Evolutionary conservation across 2,888 invertebrate species (phyloP).

Genomic region (Gibbula magus): DNA sequence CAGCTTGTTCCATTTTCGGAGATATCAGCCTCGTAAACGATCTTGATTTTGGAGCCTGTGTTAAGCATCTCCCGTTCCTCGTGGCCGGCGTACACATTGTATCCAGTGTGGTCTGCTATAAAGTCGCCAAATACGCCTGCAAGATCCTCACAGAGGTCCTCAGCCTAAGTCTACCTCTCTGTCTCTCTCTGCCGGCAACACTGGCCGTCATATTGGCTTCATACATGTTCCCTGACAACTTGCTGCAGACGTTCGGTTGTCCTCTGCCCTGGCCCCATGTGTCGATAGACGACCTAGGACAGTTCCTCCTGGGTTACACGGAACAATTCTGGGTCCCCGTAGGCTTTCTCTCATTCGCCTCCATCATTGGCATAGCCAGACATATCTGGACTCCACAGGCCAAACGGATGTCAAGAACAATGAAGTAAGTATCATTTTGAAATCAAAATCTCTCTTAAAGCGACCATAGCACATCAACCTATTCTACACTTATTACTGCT

Average conservation of each 20-base stretch:
- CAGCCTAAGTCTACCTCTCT: not conserved
- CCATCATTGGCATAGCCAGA: conserved; percentile 53
- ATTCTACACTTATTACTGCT: no score
- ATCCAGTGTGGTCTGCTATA: conserved; percentile 50
- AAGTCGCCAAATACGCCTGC: conserved; percentile 41
- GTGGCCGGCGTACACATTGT: conserved; percentile 47
- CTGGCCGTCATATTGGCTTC: not conserved
- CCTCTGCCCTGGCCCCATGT: not conserved
- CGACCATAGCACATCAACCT: no score
- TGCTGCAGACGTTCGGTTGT: conserved; percentile 25
- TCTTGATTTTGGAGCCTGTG: conserved; percentile 24
- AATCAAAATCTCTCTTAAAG: no score
- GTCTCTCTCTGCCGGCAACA: conserved; percentile 8
- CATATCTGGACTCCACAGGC: conserved; percentile 59
- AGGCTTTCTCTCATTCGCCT: conserved; percentile 51
- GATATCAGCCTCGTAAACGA: conserved; percentile 20
- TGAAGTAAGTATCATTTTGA: conserved; percentile 47
- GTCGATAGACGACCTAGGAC: not conserved
- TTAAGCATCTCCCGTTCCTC: conserved; percentile 42
- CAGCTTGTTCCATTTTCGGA: conserved; percentile 30
- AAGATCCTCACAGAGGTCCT: conserved; percentile 34
- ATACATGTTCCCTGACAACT: not conserved
- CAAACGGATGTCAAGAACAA: conserved; percentile 58
- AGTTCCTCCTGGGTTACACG: conserved; percentile 28
- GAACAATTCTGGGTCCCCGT: conserved; percentile 45